phyloP scores from a whole-genome alignment of 2,797 vertebrate species.

The Taeniopygia guttata region DNA sequence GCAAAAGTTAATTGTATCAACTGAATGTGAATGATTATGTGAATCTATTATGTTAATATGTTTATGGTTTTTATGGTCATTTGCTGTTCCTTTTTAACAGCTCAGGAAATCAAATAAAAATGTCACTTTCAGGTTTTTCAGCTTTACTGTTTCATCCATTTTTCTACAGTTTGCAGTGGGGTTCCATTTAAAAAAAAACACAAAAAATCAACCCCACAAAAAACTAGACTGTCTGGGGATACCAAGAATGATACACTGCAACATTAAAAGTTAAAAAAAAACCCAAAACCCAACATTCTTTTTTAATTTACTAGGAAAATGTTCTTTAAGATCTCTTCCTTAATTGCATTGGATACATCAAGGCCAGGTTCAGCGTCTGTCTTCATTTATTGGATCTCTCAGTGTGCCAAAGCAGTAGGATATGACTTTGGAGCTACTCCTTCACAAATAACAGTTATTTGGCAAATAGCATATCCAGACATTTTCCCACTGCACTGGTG shows the following conservation, averaged over 20 bases:
- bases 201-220: not conserved
- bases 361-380: not conserved
- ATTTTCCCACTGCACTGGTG: conserved; percentile 53
- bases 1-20: not conserved
- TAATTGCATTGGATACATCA: not conserved
- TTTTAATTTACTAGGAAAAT: not conserved
- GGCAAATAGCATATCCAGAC: conserved; percentile 46
- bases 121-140: not conserved
- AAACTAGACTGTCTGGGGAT: not conserved
- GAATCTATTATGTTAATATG: not conserved
- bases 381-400: conserved; percentile 28
- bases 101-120: not conserved
- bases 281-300: fast-evolving
- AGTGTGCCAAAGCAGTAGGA: conserved; percentile 47
- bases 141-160: not conserved
- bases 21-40: not conserved
- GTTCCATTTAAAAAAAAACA: not conserved
- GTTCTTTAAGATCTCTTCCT: not conserved
- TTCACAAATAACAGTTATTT: conserved; percentile 44
- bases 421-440: conserved; percentile 45
- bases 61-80: not conserved
- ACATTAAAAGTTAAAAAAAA: not conserved
- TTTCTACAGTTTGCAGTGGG: fast-evolving
- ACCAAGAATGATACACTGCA: not conserved
- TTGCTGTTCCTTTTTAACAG: not conserved